A percentile compares a stretch with the other conserved stretches of the same genome.
phyloP scores from a whole-genome alignment of 2,113 vertebrate genomes.

The Tenebrosternarchus preto region DNA sequence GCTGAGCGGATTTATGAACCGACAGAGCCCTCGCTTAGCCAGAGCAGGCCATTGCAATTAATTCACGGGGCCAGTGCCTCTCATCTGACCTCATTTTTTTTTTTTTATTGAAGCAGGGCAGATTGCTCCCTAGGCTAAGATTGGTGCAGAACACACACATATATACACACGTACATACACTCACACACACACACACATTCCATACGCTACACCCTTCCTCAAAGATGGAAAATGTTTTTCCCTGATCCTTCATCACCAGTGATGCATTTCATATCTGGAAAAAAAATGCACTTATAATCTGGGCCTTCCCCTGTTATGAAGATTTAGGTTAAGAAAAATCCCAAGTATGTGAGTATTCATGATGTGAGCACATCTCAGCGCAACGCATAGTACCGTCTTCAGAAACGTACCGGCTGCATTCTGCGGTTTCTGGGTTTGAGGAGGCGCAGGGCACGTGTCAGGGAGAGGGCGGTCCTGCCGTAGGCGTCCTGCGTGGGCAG shows the following conservation, averaged over 20 bases:
- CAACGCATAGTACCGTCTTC: too few species aligned
- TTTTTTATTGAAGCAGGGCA: conserved; percentile 56
- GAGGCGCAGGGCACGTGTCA: too few species aligned
- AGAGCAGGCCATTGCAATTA: conserved; percentile 34
- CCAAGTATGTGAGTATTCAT: too few species aligned
- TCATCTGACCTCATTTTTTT: conserved; percentile 66
- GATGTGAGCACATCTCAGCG: too few species aligned
- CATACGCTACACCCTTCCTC: conserved; percentile 8
- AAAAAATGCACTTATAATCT: too few species aligned
- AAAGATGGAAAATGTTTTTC: conserved; percentile 26
- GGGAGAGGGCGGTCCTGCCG: too few species aligned
- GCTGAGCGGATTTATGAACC: conserved; percentile 47
- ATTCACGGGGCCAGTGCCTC: conserved; percentile 60
- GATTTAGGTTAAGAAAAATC: too few species aligned
- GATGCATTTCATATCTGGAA: too few species aligned
- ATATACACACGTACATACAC: conserved; percentile 18
- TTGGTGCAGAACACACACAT: conserved; percentile 14
- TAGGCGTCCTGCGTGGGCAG: background rate
- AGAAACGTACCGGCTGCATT: too few species aligned
- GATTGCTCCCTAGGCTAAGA: conserved; percentile 59
- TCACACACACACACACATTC: background rate
- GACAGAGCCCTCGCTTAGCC: conserved; percentile 31
- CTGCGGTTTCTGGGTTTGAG: too few species aligned
- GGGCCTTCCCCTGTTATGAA: too few species aligned
- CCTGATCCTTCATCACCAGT: too few species aligned